Base-by-base conservation (phyloP, 2,888 invertebrate genomes). In the Agrochola macilenta region DNA sequence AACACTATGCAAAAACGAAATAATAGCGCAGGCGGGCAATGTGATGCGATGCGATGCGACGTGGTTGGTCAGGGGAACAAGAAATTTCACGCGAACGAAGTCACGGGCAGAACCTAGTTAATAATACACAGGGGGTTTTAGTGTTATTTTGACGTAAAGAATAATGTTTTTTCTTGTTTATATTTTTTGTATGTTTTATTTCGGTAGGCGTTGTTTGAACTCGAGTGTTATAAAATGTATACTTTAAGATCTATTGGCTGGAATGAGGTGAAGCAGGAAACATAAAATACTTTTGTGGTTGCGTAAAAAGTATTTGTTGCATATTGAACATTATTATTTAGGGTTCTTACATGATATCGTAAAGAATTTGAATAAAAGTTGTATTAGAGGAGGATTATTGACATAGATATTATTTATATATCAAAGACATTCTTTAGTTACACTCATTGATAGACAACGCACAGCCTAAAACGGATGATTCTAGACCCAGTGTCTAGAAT, bases 241-340 rank as follows among this genome's bases (percentile, higher is more conserved):
- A 81, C 23, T 79, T 79, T 81, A 82, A 11, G 54, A 75, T 65
- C 14, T 66, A 66, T 60, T 35, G 49, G 57, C 14, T 80, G n/a
- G 26, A 66, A 69, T 69, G 76, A 64, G 76, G 39, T 57, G 43
- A 5, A 26, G 20, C 69, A 61, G 68, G 79, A 82, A 79, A 82
- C 82, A 82, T 79, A 79, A 82, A 69, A 76, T 82, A 79, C 35
- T 35, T 39, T 64, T 68, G 63, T 35, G 57, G 39, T 78, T 66
- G 20, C 23, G 75, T 39, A n/a, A 49, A 54, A 54, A 54, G n/a
- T 73, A 17, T 73, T 79, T 77, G 17, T 35, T 54, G 35, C 23
- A 30, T 52, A 52, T 12, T 43, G 1, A 69, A 39, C 26, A 58
- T 5, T 49, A 26, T 52, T 52, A 12, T 61, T 39, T 39, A 5